Percentiles rank a stretch among this genome's conserved stretches.
These are phyloP conservation scores for Notodonta ziczac DNA, from an alignment of 2,888 invertebrate species.

Conservation along the genomic window DNA sequence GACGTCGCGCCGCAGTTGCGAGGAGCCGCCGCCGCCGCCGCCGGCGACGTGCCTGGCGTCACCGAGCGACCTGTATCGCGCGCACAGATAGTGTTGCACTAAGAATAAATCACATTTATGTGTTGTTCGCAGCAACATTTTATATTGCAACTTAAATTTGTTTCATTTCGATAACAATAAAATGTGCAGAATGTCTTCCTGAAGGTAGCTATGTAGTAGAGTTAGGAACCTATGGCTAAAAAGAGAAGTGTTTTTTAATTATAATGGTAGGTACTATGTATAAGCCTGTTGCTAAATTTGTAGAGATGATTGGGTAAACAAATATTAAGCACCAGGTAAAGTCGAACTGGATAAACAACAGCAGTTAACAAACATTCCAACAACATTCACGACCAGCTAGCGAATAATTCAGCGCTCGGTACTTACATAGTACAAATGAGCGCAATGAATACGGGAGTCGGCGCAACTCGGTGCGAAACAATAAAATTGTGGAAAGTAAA, in stretches of 20 bases:
- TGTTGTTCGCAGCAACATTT: no score
- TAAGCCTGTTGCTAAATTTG: no score
- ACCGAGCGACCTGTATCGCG: neutral
- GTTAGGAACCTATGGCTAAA: no score
- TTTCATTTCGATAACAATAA: neutral
- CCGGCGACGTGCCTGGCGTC: neutral
- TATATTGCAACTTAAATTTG: neutral
- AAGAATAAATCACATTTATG: no score
- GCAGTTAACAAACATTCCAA: neutral
- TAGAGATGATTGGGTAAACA: neutral
- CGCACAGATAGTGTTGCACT: neutral
- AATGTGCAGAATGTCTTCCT: neutral
- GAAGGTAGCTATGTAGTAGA: neutral
- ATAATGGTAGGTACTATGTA: no score
- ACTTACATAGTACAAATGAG: neutral
- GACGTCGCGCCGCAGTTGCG: neutral
- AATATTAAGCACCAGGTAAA: neutral
- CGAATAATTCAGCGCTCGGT: neutral
- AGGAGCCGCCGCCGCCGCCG: neutral
- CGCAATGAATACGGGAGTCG: neutral
- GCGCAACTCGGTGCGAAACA: slow-evolving; percentile 31
- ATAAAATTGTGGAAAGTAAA: slow-evolving; percentile 31
- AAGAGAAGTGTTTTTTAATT: no score
- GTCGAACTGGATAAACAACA: neutral
- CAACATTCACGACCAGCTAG: neutral